Conservation (phyloP, 2,888 invertebrate genomes). For the Lithophane socia region DNA sequence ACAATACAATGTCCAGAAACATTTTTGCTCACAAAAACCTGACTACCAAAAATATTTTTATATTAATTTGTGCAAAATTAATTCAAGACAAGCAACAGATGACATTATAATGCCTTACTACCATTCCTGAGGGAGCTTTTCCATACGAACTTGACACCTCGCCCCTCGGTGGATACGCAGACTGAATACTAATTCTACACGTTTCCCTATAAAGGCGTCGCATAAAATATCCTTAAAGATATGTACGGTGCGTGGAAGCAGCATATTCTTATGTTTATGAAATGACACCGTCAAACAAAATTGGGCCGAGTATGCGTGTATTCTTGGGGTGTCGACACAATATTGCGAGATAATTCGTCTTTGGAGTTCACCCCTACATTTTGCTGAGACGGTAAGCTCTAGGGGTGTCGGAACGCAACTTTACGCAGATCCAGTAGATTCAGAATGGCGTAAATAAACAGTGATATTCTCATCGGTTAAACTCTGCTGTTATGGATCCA, state of each 20-base stretch:
- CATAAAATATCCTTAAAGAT: slow-evolving; percentile 40
- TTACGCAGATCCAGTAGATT: slow-evolving; percentile 23
- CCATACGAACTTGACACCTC: slow-evolving; percentile 60
- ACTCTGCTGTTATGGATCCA: slow-evolving; percentile 31
- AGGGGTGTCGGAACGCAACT: slow-evolving; percentile 15
- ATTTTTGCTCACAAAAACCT: neutral
- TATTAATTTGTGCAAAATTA: slow-evolving; percentile 38
- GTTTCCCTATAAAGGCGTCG: slow-evolving; percentile 28
- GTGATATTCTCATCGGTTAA: slow-evolving; percentile 8
- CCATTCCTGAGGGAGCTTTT: slow-evolving; percentile 46
- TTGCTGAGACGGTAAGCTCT: slow-evolving; percentile 4
- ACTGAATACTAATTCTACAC: slow-evolving; percentile 64
- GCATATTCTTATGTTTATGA: slow-evolving; percentile 42
- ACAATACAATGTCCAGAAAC: neutral
- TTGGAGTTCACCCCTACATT: slow-evolving; percentile 5
- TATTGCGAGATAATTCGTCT: slow-evolving; percentile 30
- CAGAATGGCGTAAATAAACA: slow-evolving; percentile 29
- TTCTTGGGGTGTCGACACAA: slow-evolving; percentile 17
- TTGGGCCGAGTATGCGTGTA: slow-evolving; percentile 17
- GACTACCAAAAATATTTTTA: neutral
- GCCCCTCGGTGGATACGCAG: slow-evolving; percentile 50
- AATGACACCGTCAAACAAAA: slow-evolving; percentile 30
- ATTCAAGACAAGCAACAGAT: slow-evolving; percentile 60
- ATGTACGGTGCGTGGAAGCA: slow-evolving; percentile 21
- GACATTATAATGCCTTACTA: slow-evolving; percentile 54